These are phyloP conservation scores for Miichthys miiuy DNA, from an alignment of 2,797 vertebrate genomes.

Conservation along the genomic window DNA sequence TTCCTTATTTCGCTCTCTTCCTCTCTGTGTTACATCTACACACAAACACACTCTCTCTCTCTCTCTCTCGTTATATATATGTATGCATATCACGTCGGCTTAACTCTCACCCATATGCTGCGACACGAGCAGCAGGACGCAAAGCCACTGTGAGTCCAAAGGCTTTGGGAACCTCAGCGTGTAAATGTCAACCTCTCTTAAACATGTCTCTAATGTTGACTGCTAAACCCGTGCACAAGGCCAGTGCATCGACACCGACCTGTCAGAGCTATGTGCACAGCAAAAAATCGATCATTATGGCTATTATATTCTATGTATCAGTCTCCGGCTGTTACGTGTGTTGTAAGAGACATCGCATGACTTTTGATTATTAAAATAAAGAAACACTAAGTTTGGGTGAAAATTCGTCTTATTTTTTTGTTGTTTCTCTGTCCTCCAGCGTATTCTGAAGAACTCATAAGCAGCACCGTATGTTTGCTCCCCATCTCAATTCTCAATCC, in stretches of 20 bases:
- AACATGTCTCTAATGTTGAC: conserved; percentile 51
- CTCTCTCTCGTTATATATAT: not conserved
- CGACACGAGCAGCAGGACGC: conserved; percentile 48
- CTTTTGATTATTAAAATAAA: not conserved
- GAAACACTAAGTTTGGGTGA: too few relatives aligned
- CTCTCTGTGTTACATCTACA: conserved; percentile 19
- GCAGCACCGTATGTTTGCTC: not conserved
- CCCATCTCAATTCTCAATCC: not conserved
- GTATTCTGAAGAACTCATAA: not conserved
- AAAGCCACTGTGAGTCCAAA: conserved; percentile 50
- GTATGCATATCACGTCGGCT: conserved; percentile 26
- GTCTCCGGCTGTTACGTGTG: not conserved
- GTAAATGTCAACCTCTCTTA: conserved; percentile 65
- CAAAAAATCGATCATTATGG: not conserved
- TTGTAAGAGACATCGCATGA: not conserved
- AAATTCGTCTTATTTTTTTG: too few relatives aligned
- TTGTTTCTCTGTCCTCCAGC: not conserved
- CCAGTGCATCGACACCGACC: conserved; percentile 32
- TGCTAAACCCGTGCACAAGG: conserved; percentile 34
- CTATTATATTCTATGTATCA: not conserved
- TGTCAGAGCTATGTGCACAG: not conserved
- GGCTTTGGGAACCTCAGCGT: conserved; percentile 34
- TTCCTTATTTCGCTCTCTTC: conserved; percentile 28
- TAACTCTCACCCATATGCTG: conserved; percentile 29
- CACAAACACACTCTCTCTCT: not conserved